Conservation (phyloP, 2,888 invertebrate species). For the Sylvicola cinctus region DNA sequence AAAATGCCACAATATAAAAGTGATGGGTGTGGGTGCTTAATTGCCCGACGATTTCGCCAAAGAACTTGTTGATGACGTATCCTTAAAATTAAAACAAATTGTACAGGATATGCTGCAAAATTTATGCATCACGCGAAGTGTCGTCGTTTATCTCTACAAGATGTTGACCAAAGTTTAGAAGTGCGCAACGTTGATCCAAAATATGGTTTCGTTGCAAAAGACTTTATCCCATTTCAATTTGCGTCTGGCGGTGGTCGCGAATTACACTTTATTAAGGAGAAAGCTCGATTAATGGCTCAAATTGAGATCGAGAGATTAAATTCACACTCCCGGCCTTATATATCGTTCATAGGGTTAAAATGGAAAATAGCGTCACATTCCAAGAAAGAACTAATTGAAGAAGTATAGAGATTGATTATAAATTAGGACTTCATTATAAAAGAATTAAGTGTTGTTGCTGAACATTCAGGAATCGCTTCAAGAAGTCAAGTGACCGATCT, state of each 20-base stretch:
- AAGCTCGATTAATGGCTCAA: too few species aligned
- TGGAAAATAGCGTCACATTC: too few species aligned
- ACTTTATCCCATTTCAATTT: constrained; percentile 82
- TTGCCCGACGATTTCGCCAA: constrained; percentile 87
- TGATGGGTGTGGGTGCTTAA: constrained; percentile 70
- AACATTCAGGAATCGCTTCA: too few species aligned
- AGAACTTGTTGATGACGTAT: constrained; percentile 81
- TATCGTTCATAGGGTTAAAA: too few species aligned
- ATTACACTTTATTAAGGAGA: constrained; percentile 86
- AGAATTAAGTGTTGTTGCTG: too few species aligned
- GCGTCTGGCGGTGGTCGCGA: constrained; percentile 94
- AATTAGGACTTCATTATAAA: too few species aligned
- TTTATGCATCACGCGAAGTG: constrained; percentile 87
- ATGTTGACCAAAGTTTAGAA: constrained; percentile 81
- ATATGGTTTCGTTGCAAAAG: constrained; percentile 75
- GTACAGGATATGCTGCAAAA: constrained; percentile 81
- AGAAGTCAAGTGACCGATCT: too few species aligned
- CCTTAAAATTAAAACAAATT: constrained; percentile 64
- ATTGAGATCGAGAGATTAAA: too few species aligned
- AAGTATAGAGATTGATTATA: too few species aligned
- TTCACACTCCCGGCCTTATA: too few species aligned
- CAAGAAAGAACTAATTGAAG: too few species aligned
- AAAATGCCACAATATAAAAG: too few species aligned
- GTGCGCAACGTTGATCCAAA: constrained; percentile 86
- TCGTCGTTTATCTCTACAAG: constrained; percentile 55